Percentiles rank a stretch among this genome's conserved stretches.
Conservation (phyloP, 2,888 invertebrate species). For the Drosophila setosimentum region DNA sequence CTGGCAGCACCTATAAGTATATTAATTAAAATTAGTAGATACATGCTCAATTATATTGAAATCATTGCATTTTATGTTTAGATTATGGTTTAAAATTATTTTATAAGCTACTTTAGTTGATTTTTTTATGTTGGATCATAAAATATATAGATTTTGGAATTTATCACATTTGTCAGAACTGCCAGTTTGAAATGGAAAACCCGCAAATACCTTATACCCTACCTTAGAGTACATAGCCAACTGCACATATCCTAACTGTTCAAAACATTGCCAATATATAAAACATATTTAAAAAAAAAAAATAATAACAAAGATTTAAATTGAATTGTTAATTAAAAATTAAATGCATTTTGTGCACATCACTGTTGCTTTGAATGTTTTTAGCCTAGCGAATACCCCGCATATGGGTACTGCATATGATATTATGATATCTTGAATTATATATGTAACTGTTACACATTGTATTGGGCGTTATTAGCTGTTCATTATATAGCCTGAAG, state of each 20-base stretch:
- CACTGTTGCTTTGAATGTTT: slow-evolving; percentile 70
- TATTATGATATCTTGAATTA: slow-evolving; percentile 37
- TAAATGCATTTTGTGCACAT: slow-evolving; percentile 38
- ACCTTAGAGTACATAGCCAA: slow-evolving; percentile 40
- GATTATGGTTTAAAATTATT: background rate
- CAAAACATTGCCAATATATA: slow-evolving; percentile 67
- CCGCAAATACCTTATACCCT: slow-evolving; percentile 21
- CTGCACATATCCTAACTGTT: slow-evolving; percentile 57
- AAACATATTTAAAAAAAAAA: slow-evolving; percentile 38
- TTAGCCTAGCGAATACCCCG: slow-evolving; percentile 23
- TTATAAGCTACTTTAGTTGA: background rate
- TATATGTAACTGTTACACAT: slow-evolving; percentile 68
- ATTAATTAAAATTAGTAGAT: slow-evolving; percentile 24
- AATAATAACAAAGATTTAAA: slow-evolving; percentile 1
- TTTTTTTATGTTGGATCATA: background rate
- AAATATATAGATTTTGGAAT: background rate
- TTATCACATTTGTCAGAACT: slow-evolving; percentile 14
- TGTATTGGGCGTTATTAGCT: slow-evolving; percentile 36
- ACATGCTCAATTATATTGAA: slow-evolving; percentile 10
- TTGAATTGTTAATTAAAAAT: slow-evolving; percentile 18
- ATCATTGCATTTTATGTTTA: slow-evolving; percentile 20
- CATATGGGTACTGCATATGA: slow-evolving; percentile 5
- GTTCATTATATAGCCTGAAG: slow-evolving; percentile 53
- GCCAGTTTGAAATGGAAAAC: slow-evolving; percentile 19
- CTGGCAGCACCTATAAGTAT: slow-evolving; percentile 14